These are phyloP conservation scores for Lithophane ornitopus DNA, from an alignment of 2,888 invertebrate genomes.

Conservation along the genomic window DNA sequence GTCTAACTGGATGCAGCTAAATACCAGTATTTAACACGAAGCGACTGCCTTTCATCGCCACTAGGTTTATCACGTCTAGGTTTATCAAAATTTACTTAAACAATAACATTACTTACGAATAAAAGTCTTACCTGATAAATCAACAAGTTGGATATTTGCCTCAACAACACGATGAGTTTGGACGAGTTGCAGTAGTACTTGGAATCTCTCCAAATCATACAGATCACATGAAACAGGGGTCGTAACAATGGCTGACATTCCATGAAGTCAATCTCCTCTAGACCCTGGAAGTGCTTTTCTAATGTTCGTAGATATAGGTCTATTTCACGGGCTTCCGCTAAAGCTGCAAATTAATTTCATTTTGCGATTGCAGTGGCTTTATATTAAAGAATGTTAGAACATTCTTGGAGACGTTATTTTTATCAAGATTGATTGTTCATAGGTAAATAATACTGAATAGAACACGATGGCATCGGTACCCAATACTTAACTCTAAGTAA, in stretches of 20 bases:
- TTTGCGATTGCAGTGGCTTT: not conserved
- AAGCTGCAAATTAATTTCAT: conserved; percentile 87
- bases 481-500: too few species aligned
- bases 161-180: conserved; percentile 96
- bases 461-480: too few species aligned
- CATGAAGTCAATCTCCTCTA: conserved; percentile 96
- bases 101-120: not conserved
- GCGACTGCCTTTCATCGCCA: not conserved
- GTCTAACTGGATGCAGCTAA: too few species aligned
- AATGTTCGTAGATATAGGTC: conserved; percentile 96
- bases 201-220: conserved; percentile 97
- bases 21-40: too few species aligned
- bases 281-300: conserved; percentile 94
- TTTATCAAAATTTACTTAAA: not conserved
- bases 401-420: not conserved
- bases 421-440: too few species aligned
- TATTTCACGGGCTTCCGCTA: conserved; percentile 98
- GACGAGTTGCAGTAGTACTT: conserved; percentile 97
- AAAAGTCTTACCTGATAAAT: conserved; percentile 93
- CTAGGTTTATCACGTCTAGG: too few species aligned
- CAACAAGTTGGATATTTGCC: conserved; percentile 97
- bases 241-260: conserved; percentile 94
- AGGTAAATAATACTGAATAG: too few species aligned
- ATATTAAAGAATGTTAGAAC: not conserved
- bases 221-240: conserved; percentile 96